Percentiles rank a stretch among this genome's conserved stretches.
These are phyloP conservation scores for Sinonovacula constricta DNA, from an alignment of 1,140 invertebrate genomes.

Conservation along the genomic window DNA sequence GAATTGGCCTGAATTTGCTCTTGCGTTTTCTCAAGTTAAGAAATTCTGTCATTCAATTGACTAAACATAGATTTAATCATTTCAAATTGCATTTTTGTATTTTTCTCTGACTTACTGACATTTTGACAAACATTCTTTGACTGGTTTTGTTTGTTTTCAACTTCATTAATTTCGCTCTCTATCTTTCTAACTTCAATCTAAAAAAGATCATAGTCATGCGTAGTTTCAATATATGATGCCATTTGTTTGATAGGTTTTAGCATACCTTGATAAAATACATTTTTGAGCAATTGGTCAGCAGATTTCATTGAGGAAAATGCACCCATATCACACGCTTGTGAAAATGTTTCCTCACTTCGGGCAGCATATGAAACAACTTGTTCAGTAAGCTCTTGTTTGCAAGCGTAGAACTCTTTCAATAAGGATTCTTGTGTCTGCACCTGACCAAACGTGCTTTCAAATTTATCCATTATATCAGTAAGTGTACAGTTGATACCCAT, in stretches of 20 bases:
- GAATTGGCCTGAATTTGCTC: too few species aligned
- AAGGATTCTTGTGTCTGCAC: background rate
- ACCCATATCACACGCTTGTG: background rate
- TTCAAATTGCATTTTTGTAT: too few species aligned
- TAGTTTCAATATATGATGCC: background rate
- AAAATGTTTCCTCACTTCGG: background rate
- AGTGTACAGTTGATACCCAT: background rate
- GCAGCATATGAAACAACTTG: background rate
- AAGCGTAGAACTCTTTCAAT: conserved; percentile 19
- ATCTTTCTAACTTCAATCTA: conserved; percentile 1
- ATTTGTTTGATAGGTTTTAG: background rate
- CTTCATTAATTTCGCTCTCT: background rate
- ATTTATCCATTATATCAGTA: conserved; percentile 9
- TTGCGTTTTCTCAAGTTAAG: too few species aligned
- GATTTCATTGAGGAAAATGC: background rate
- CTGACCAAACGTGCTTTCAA: conserved; percentile 3
- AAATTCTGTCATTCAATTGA: too few species aligned
- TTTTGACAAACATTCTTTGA: too few species aligned
- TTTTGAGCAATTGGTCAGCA: background rate
- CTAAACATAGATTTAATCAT: too few species aligned
- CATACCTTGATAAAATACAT: conserved; percentile 11
- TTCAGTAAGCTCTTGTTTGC: background rate
- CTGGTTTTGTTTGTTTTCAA: too few species aligned
- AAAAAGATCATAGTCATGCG: background rate
- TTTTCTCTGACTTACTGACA: too few species aligned